Conservation (phyloP, 1,140 invertebrate species). For the Eubasilissa regina region DNA sequence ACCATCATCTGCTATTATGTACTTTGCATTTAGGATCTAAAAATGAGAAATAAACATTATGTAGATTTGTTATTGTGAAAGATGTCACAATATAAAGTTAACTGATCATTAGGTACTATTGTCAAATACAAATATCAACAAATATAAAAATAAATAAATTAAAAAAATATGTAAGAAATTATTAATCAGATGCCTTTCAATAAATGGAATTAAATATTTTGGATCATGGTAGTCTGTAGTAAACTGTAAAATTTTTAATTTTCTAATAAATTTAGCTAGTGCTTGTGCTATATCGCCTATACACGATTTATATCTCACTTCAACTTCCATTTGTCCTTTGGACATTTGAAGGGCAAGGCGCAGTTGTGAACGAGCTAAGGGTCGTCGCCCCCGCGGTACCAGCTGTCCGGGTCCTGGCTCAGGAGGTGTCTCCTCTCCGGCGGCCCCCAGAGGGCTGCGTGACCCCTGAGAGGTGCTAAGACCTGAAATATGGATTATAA, state of each 20-base stretch:
- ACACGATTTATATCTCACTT: slow-evolving; percentile 71
- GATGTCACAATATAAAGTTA: too few species aligned
- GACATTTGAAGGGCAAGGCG: slow-evolving; percentile 91
- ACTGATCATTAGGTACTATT: too few species aligned
- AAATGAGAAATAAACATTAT: slow-evolving; percentile 12
- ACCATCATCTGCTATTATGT: slow-evolving; percentile 68
- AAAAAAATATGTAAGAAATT: too few species aligned
- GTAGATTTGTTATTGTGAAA: too few species aligned
- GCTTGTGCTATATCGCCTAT: too few species aligned
- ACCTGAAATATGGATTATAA: slow-evolving; percentile 32
- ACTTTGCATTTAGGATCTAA: slow-evolving; percentile 69
- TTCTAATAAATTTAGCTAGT: too few species aligned
- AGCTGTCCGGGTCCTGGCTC: slow-evolving; percentile 85
- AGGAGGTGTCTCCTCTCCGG: slow-evolving; percentile 65
- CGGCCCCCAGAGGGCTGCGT: slow-evolving; percentile 58
- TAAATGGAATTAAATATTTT: too few species aligned
- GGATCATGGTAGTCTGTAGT: too few species aligned
- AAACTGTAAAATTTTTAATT: too few species aligned
- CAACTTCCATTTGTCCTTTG: slow-evolving; percentile 93
- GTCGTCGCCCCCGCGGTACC: slow-evolving; percentile 80
- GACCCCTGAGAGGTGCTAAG: slow-evolving; percentile 58
- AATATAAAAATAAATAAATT: too few species aligned
- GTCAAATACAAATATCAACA: too few species aligned
- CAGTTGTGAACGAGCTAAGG: slow-evolving; percentile 83
- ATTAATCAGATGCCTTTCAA: too few species aligned